Base-by-base conservation (phyloP, 2,888 invertebrate species). In the Mythimna vitellina region DNA sequence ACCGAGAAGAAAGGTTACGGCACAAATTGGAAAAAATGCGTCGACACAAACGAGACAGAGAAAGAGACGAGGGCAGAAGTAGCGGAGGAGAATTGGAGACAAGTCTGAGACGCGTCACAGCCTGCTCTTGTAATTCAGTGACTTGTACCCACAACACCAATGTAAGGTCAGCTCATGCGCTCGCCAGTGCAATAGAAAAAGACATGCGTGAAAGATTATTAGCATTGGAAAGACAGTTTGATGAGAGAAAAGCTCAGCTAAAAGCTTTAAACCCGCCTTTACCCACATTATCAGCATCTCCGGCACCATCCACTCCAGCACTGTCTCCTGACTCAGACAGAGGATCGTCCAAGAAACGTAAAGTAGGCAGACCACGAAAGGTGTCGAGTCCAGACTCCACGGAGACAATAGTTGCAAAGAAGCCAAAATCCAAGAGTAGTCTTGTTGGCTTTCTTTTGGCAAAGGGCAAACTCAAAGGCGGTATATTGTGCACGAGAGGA, bases 231-330 rank as follows among this genome's bases (percentile, higher is more conserved):
- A 96, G 98, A 38, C 97, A 98, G 88, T 98, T 98, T 89, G 97
- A 97, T 78, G 98, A 99, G 90, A 98, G 98, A 89, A 98, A 98
- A 89, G 97, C 97, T 46, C 98, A 99, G 92, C 93, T 99, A n/a
- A 97, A 97, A 77, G 97, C 97, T 81, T 94, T 98, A 57, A 97
- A 97, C 32, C 97, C 97, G 1, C 97, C 97, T 76, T 94, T 96
- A 73, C 93, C 93, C 6, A 81, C 92, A 1, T 81, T 93, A 60
- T 92, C 94, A 1, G 92, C 96, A 0, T 95, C 96, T 1, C 89
- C 94, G 1, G 93, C 96, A 1, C 95, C 96, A 4, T 92, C 94
- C 9, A 93, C 95, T 2, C 95, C 96, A 9, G 96, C 95, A 38
- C 87, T 95, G 29, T 96, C 96, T 1, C 96, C 96, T 0, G 92